Percentiles rank a stretch among this genome's conserved stretches.
phyloP scores from a whole-genome alignment of 2,888 invertebrate genomes.

The Ecdyonurus torrentis region DNA sequence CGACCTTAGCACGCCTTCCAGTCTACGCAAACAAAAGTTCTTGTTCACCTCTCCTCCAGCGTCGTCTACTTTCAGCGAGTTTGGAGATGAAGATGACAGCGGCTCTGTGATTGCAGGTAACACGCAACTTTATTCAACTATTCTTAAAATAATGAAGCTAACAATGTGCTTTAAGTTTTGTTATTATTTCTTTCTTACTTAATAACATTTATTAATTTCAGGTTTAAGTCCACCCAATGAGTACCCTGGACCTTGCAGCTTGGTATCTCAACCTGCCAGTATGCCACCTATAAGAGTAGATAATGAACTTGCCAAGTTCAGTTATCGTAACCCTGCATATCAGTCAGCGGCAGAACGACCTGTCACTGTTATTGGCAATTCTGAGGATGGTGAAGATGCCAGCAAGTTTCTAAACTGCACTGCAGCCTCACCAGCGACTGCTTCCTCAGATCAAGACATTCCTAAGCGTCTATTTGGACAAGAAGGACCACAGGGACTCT shows the following conservation, averaged over 20 bases:
- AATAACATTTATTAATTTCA: too few relatives aligned
- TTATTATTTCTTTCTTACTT: too few relatives aligned
- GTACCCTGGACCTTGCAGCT: background rate
- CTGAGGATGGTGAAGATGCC: slow-evolving; percentile 14
- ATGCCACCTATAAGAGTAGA: slow-evolving; percentile 30
- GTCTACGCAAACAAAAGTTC: slow-evolving; percentile 1
- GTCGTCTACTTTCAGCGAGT: background rate
- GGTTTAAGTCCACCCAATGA: background rate
- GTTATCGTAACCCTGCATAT: slow-evolving; percentile 55
- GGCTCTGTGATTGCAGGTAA: background rate
- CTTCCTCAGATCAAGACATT: slow-evolving; percentile 30
- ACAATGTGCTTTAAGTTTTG: too few relatives aligned
- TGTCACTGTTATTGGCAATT: slow-evolving; percentile 18
- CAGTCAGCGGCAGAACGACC: slow-evolving; percentile 38
- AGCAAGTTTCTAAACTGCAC: slow-evolving; percentile 10
- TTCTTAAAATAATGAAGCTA: too few relatives aligned
- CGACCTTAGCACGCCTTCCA: background rate
- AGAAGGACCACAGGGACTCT: slow-evolving; percentile 36
- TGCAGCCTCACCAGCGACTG: slow-evolving; percentile 11
- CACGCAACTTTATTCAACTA: too few relatives aligned
- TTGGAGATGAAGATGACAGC: slow-evolving; percentile 1
- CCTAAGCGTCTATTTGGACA: slow-evolving; percentile 21
- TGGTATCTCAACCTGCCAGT: slow-evolving; percentile 31
- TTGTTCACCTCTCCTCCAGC: background rate
- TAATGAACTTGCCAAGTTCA: slow-evolving; percentile 31